These are phyloP conservation scores for Calephelis nemesis DNA, from an alignment of 1,140 invertebrate species.

Conservation along the genomic window DNA sequence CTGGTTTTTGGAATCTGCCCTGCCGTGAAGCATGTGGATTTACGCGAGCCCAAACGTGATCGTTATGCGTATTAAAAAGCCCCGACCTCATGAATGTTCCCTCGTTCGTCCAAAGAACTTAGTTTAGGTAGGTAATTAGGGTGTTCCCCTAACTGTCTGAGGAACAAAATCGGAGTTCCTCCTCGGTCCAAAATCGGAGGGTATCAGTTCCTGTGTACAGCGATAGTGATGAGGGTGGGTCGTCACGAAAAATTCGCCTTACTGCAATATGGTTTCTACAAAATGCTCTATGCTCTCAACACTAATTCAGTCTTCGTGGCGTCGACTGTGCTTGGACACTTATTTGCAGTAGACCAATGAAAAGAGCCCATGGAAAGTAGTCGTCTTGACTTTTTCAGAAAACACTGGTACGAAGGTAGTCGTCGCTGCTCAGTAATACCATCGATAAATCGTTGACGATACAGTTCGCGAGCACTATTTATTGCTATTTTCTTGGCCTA, in stretches of 20 bases:
- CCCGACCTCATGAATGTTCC: no score
- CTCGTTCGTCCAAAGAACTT: no score
- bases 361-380: slow-evolving; percentile 22
- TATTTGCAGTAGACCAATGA: slow-evolving; percentile 11
- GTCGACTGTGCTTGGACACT: neutral
- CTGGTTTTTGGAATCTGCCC: no score
- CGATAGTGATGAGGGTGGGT: slow-evolving; percentile 16
- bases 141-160: no score
- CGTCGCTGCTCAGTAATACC: slow-evolving; percentile 18
- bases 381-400: slow-evolving; percentile 4
- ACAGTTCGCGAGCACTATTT: slow-evolving; percentile 20
- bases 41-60: no score
- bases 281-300: neutral
- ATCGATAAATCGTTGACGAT: slow-evolving; percentile 21
- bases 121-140: no score
- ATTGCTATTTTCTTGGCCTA: no score
- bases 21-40: no score
- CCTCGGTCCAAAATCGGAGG: slow-evolving; percentile 11
- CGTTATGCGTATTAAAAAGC: no score
- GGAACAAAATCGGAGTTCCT: neutral
- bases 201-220: slow-evolving; percentile 15
- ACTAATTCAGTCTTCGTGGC: slow-evolving; percentile 6
- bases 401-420: neutral
- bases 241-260: slow-evolving; percentile 13
- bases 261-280: slow-evolving; percentile 16